phyloP scores from a whole-genome alignment of 2,113 vertebrate genomes.

The Proteles cristata region DNA sequence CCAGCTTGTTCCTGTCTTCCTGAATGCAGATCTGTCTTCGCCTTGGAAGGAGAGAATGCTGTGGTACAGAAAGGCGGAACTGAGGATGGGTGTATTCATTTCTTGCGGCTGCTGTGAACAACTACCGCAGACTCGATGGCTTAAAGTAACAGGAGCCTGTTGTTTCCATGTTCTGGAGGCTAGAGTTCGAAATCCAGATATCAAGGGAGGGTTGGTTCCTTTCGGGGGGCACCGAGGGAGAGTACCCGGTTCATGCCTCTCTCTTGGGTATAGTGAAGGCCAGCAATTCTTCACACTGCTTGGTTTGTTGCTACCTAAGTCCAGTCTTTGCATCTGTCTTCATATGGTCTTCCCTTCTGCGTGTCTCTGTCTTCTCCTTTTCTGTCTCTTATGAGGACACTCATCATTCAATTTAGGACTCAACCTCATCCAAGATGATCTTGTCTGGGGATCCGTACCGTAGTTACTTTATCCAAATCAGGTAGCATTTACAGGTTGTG shows the following conservation, averaged over 20 bases:
- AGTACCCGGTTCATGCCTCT: background rate
- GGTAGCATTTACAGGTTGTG: background rate
- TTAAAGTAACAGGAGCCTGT: background rate
- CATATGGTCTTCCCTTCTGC: background rate
- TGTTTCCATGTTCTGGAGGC: background rate
- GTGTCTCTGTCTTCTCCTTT: background rate
- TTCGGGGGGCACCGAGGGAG: background rate
- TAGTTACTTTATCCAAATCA: background rate
- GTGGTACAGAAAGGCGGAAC: too few relatives aligned
- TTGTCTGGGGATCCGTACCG: background rate
- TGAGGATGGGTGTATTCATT: fast-evolving
- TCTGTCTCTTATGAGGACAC: background rate
- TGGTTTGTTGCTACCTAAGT: background rate
- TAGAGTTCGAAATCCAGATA: background rate
- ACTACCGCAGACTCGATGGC: background rate
- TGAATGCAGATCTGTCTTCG: background rate
- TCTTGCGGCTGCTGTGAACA: background rate
- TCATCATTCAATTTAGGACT: background rate
- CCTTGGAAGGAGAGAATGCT: background rate
- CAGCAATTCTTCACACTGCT: too few relatives aligned
- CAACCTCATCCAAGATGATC: background rate
- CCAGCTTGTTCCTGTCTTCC: background rate
- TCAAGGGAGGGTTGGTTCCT: background rate
- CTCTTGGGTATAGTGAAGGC: background rate
- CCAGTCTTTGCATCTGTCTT: background rate